Base-by-base conservation (phyloP, 2,888 invertebrate genomes). In the Nymphalis c-album region DNA sequence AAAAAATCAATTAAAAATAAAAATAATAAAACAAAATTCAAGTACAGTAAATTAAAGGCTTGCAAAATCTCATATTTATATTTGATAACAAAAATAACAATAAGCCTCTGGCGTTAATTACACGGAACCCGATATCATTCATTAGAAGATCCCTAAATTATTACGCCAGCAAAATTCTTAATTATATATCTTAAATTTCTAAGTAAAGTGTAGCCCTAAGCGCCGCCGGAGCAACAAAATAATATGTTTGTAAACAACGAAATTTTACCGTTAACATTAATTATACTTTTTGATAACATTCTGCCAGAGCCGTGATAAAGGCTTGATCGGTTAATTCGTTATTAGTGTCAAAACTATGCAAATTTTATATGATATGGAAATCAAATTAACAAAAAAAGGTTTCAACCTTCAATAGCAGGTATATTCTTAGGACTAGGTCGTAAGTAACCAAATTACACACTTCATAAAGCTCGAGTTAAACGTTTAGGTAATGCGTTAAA, bases 131-230 rank as follows among this genome's bases (percentile, higher is more conserved):
- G 92, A 92, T 92, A 92, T 91, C 88, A 88, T 89, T 90, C 86
- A 90, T 92, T 90, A 92, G 85, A 78, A 81, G 85, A 87, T 82
- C 89, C 88, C 90, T 81, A 92, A 92, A 92, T 92, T 91, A 91
- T 89, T 90, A 85, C 85, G 90, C 85, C 82, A 82, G 85, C 90
- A 85, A 90, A 91, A 90, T 90, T 91, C 90, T 91, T 92, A 92
- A 92, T 92, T 92, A 92, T 92, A 92, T 90, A 88, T 90, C 91
- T 92, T 90, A 86, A 89, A 90, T 91, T 91, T 92, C 91, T 90
- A 88, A 91, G 90, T 87, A 88, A 91, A 91, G 87, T 90, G 88
- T 87, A 73, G 91, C 92, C 90, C 80, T 72, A 79, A 85, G 91
- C 88, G 83, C 80, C 82, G 82, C 75, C 78, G 80, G 80, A 84